Base-by-base conservation (phyloP, 1,140 invertebrate genomes). In the Drosophila arawakana region DNA sequence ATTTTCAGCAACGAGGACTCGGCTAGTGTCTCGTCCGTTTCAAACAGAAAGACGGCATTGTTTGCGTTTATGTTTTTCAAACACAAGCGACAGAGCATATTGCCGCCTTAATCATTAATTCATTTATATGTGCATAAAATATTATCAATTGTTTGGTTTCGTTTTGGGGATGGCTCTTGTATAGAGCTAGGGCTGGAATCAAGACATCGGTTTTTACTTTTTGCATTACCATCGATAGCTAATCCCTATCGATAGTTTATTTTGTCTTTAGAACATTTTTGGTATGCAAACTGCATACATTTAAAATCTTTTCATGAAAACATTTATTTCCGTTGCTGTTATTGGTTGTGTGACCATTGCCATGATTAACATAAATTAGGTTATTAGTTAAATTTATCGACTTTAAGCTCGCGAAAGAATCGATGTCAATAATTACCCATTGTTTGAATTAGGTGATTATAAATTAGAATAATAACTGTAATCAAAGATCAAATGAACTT, bases 71-170 rank as follows among this genome's bases (percentile, higher is more conserved):
- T 77, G 67, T 67, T 74, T 47, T 73, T 81, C 73, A 90, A 74
- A 77, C 88, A 90, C 72, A 90, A 73, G 61, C 88, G 88, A 73
- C 88, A 90, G 57, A 90, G 88, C 88, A 90, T 90, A 9, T 68
- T 80, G 62, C 62, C 25, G 62, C 55, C 21, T 58, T 62, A 47
- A 76, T 66, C 73, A 72, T 76, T 60, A 66, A 76, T 71, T 58
- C 30, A 35, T 54, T 37, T 30, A 41, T 59, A 49, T 49, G 37
- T 41, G 58, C 66, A 68, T 54, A 18, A 50, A 61, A 30, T 57
- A 55, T 57, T 73, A 62, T 70, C 72, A 74, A 70, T 74, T 74
- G 72, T 74, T 74, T 74, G 67, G 72, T 70, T 74, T 76, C 34
- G 46, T 72, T 54, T 76, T 30, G 63, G 73, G 30, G 68, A 72